These are phyloP conservation scores for Cranoglanis bouderius DNA, from an alignment of 2,113 vertebrate species.

Conservation along the genomic window DNA sequence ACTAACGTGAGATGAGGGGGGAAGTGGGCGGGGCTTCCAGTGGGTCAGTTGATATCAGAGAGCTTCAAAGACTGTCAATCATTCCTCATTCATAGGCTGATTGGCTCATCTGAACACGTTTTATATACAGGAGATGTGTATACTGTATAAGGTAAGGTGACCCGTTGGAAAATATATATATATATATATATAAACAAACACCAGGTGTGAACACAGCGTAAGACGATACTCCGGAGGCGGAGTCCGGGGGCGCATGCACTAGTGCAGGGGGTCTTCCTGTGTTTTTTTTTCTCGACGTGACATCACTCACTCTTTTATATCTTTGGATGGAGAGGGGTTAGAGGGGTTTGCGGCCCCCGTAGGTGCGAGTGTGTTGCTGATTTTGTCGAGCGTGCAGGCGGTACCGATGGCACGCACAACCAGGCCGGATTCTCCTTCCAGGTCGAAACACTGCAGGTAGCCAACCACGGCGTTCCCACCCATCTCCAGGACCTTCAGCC, in stretches of 20 bases:
- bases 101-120: neutral
- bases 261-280: neutral
- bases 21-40: neutral
- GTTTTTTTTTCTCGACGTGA: neutral
- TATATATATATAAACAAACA: no score
- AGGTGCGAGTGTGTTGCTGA: conserved; percentile 75
- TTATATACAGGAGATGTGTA: neutral
- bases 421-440: conserved; percentile 95
- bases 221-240: neutral
- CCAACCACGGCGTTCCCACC: conserved; percentile 96
- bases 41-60: neutral
- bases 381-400: conserved; percentile 94
- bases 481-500: conserved; percentile 98
- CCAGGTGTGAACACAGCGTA: neutral
- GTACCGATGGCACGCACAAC: conserved; percentile 98
- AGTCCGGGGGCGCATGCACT: neutral
- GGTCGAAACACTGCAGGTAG: conserved; percentile 97
- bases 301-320: conserved; percentile 96
- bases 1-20: neutral
- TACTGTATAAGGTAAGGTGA: neutral
- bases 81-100: neutral
- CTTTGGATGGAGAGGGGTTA: conserved; percentile 95
- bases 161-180: no score
- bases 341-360: conserved; percentile 78
- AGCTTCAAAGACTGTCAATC: neutral